Conservation (phyloP, 2,797 vertebrate genomes). For the Gallinago stenura region DNA sequence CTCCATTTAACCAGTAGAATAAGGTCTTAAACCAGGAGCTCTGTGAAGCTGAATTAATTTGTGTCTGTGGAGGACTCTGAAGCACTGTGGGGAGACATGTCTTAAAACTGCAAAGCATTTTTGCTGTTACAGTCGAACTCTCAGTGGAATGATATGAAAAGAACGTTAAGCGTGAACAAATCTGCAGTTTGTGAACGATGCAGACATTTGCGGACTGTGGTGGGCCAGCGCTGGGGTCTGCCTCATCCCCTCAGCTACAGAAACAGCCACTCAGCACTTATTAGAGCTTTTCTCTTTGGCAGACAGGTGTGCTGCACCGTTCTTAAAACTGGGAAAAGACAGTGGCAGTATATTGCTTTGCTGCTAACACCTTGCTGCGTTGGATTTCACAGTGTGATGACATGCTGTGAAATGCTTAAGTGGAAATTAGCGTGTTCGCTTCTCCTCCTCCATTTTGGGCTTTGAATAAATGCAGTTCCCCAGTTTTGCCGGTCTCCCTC, state of each 20-base stretch:
- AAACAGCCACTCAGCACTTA: constrained; percentile 11
- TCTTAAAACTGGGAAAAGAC: neutral
- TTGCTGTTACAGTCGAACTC: constrained; percentile 17
- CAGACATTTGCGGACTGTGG: neutral
- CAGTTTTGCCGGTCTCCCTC: neutral
- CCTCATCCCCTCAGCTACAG: neutral
- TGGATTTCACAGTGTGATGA: neutral
- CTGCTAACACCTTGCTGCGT: neutral
- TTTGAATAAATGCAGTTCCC: neutral
- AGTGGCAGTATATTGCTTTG: neutral
- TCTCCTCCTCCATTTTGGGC: neutral
- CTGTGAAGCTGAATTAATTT: constrained; percentile 42
- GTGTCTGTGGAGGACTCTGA: neutral
- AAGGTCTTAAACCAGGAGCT: neutral
- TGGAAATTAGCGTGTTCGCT: neutral
- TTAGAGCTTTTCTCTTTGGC: neutral
- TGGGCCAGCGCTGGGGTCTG: neutral
- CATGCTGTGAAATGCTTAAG: neutral
- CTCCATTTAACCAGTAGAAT: constrained; percentile 11
- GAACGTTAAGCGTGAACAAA: constrained; percentile 11
- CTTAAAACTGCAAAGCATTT: constrained; percentile 32
- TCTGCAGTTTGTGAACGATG: neutral
- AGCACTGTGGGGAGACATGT: neutral
- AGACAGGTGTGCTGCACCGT: neutral
- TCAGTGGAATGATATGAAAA: neutral